Percentiles rank a stretch among this genome's conserved stretches.
These are phyloP conservation scores for Adelosebastes latens DNA, from an alignment of 2,797 vertebrate genomes.

Conservation along the genomic window DNA sequence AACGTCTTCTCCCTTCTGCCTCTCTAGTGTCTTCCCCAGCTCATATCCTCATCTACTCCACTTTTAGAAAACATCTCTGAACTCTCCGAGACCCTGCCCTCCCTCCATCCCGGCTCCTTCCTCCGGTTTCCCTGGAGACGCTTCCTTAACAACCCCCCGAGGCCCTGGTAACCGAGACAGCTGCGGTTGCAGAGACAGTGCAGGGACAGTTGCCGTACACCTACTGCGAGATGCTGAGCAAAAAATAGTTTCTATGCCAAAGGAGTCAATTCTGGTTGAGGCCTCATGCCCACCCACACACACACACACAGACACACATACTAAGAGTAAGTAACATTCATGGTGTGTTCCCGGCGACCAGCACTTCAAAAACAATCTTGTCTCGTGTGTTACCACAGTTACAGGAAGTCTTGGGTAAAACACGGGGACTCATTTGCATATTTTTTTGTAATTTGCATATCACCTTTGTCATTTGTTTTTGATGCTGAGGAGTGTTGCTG, in stretches of 20 bases:
- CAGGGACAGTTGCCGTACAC: constrained; percentile 25
- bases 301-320: neutral
- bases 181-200: constrained; percentile 24
- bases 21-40: neutral
- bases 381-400: constrained; percentile 13
- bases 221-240: constrained; percentile 27
- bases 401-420: constrained; percentile 24
- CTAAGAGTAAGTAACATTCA: neutral
- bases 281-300: neutral
- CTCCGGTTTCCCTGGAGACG: constrained; percentile 34
- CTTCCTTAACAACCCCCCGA: constrained; percentile 43
- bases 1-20: neutral
- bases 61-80: constrained; percentile 36
- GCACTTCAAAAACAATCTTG: neutral
- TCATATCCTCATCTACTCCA: constrained; percentile 12
- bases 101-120: neutral
- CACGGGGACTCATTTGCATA: constrained; percentile 31
- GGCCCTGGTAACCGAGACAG: constrained; percentile 28
- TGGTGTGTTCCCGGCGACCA: neutral
- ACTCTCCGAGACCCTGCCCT: constrained; percentile 20
- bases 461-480: constrained; percentile 26
- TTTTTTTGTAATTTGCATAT: constrained; percentile 30
- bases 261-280: constrained; percentile 9
- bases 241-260: constrained; percentile 44
- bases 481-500: neutral